Evolutionary conservation across 1,140 invertebrate species (phyloP).

Genomic region (Drosophila nigrodunni): DNA sequence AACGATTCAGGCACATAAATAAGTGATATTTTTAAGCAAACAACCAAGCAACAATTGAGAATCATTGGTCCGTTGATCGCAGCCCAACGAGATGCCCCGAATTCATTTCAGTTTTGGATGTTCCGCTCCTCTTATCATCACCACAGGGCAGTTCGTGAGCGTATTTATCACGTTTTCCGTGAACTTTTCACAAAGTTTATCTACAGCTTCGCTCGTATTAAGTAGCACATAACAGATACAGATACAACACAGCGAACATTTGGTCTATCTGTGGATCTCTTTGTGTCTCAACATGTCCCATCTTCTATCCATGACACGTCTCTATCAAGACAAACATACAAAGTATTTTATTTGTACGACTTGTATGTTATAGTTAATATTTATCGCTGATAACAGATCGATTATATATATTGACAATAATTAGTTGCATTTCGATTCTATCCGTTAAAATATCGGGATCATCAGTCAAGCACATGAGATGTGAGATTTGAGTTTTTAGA

Average conservation of each 20-base stretch:
- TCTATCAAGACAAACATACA: conserved; percentile 36
- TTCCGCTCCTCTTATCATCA: conserved; percentile 57
- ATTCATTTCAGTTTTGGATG: conserved; percentile 26
- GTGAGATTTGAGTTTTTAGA: conserved; percentile 33
- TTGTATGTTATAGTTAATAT: conserved; percentile 39
- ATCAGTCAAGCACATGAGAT: conserved; percentile 49
- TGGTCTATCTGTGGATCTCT: conserved; percentile 56
- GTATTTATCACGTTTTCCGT: conserved; percentile 84
- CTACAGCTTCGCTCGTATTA: conserved; percentile 50
- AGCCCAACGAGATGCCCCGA: conserved; percentile 27
- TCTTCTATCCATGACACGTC: conserved; percentile 18
- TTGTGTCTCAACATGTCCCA: conserved; percentile 48
- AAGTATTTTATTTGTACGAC: conserved; percentile 21
- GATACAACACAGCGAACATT: conserved; percentile 24
- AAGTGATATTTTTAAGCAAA: conserved; percentile 41
- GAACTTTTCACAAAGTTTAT: conserved; percentile 84
- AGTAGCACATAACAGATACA: conserved; percentile 3
- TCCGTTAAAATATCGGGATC: conserved; percentile 56
- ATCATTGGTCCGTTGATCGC: conserved; percentile 44
- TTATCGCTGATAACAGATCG: conserved; percentile 54
- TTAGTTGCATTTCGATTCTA: conserved; percentile 22
- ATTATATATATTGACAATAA: conserved; percentile 31
- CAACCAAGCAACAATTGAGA: conserved; percentile 17
- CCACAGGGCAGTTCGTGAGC: conserved; percentile 32
- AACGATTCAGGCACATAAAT: conserved; percentile 32